A percentile compares a stretch with the other conserved stretches of the same genome.
Conservation (phyloP, 2,797 vertebrate species). For the Sitta carolinensis region DNA sequence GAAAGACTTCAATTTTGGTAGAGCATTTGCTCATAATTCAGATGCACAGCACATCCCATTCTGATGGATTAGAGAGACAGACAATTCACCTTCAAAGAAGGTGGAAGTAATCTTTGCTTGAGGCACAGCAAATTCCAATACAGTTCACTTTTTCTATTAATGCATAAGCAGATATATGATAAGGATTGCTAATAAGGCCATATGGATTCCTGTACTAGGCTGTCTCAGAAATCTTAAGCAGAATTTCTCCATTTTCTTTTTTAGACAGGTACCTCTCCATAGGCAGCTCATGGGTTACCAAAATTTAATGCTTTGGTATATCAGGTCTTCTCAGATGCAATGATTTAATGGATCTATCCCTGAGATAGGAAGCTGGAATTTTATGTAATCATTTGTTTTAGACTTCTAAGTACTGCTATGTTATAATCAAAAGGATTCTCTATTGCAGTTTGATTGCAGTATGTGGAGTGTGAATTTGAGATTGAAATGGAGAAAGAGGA, state of each 20-base stretch:
- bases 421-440: background rate
- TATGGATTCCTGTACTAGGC: background rate
- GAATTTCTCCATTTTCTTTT: background rate
- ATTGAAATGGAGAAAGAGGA: background rate
- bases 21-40: constrained; percentile 13
- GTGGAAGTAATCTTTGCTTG: constrained; percentile 54
- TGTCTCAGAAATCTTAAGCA: background rate
- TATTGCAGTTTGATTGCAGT: background rate
- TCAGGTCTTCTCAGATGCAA: background rate
- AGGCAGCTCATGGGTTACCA: background rate
- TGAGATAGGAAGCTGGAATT: background rate
- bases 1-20: background rate
- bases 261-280: background rate
- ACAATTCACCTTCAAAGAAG: constrained; percentile 56
- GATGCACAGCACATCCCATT: constrained; percentile 17
- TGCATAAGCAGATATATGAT: constrained; percentile 1
- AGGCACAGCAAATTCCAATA: constrained; percentile 43
- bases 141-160: constrained; percentile 25
- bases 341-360: background rate
- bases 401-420: background rate
- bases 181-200: background rate
- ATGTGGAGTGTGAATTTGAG: background rate
- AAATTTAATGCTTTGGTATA: background rate
- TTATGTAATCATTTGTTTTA: background rate
- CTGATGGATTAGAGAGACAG: constrained; percentile 23